Evolutionary conservation across 1,140 invertebrate genomes (phyloP), one percentile per base, ranked within the genome.

Genomic region (Pygmarrhopalites habei): DNA sequence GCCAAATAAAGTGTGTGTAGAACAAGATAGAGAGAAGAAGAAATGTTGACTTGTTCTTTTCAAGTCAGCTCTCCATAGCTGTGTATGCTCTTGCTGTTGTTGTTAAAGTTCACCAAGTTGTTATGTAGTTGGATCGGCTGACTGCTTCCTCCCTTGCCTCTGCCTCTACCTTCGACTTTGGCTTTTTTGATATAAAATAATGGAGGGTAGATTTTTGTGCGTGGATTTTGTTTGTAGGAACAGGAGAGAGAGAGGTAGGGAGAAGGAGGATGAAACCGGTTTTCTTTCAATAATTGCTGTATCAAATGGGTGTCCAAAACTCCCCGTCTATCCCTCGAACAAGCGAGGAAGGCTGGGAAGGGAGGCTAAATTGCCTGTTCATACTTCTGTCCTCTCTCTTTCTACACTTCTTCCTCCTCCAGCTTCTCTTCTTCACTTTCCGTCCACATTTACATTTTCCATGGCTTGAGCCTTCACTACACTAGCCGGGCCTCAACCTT

Each of bases 251-350:
- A 47, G 19, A 47, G n/a, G 7, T 5, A n/a, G n/a, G 23, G 4
- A 5, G 44, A n/a, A 21, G 23, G n/a, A 19, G 12, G 15, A 5
- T 46, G 15, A 46, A 52, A 60, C 52, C 59, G 47, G 59, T 47
- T 60, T 60, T 60, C 59, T 60, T 60, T 57, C 51, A 57, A 55
- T 62, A 62, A 62, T 55, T 62, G 60, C 32, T 62, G 51, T 57
- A 56, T 57, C 51, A 57, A 62, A 62, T 62, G 60, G 53, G 53
- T 57, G 60, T 62, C 51, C 51, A 62, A 55, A 62, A 57, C 47
- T 53, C 49, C 60, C 41, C 51, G 26, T 39, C 28, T 52, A 46
- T 46, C 51, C 60, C 60, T 56, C 32, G 25, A 56, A 25, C 30
- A 62, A 39, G 25, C 35, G n/a, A 62, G 56, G 56, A 56, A 46